Base-by-base conservation (phyloP, 2,797 vertebrate species). In the Okamejei kenojei region DNA sequence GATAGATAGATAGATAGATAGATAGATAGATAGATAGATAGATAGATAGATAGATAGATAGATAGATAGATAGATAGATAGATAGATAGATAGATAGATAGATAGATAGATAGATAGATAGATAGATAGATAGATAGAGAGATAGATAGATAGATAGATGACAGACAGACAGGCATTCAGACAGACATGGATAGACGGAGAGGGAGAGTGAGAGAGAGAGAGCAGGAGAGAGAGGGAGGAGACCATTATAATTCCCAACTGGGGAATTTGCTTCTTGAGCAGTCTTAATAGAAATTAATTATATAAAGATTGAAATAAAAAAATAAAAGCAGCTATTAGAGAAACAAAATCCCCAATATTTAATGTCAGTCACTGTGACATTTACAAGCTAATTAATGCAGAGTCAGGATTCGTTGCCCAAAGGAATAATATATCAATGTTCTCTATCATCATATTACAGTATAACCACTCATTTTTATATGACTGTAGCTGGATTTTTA, bases 301-400 rank as follows among this genome's bases (percentile, higher is more conserved):
- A 92, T 76, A 92, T 91, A 92, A 92, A 74, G 73, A 92, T 74
- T 76, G 90, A 92, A 92, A 74, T 74, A 92, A 92, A 92, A 92
- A 76, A 71, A 92, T 92, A 92, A 92, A 92, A 92, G 90, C 71
- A 92, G 71, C 90, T 92, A 92, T 92, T 92, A 92, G 35, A 92
- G 90, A 58, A 92, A 92, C 68, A 76, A 38, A 92, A 81, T 93
- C 81, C 93, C 93, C 93, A 94, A 93, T 93, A 93, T 94, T 94
- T 94, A 94, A 94, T 96, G 95, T 95, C 94, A 94, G 94, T 94
- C 61, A 94, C 94, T 94, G 93, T 95, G 95, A 96, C 96, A 96
- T 94, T 95, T 94, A 63, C 94, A 95, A 92, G 94, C 95, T 96
- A 96, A 97, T 96, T 95, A 96, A 97, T 96, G 96, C 95, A 94